Evolutionary conservation across 2,888 invertebrate genomes (phyloP).

Genomic region (Hyppa rectilinea): DNA sequence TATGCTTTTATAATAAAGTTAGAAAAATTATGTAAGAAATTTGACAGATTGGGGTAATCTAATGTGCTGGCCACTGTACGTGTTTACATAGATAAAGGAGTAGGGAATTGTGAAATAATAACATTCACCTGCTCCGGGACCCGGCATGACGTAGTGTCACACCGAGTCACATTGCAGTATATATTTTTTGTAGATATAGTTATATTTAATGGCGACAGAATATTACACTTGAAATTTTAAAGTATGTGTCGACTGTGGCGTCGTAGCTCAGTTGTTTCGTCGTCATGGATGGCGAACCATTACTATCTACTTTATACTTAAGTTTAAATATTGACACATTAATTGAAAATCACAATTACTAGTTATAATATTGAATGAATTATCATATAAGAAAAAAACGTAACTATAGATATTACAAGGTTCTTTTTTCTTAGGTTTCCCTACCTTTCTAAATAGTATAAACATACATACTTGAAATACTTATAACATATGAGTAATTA

Average conservation of each 20-base stretch:
- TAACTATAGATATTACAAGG: slow-evolving; percentile 73
- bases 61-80: too few species aligned
- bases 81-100: not conserved
- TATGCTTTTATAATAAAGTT: too few species aligned
- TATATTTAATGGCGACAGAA: slow-evolving; percentile 87
- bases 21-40: too few species aligned
- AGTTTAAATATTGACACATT: slow-evolving; percentile 84
- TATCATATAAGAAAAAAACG: slow-evolving; percentile 73
- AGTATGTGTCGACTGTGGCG: slow-evolving; percentile 79
- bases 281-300: slow-evolving; percentile 83
- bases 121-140: slow-evolving; percentile 52
- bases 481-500: slow-evolving; percentile 77
- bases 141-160: slow-evolving; percentile 51
- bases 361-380: slow-evolving; percentile 71
- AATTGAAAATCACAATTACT: slow-evolving; percentile 84
- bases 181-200: slow-evolving; percentile 76
- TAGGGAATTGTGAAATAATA: slow-evolving; percentile 23
- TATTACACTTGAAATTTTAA: slow-evolving; percentile 86
- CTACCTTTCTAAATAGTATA: slow-evolving; percentile 78
- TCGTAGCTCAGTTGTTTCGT: slow-evolving; percentile 82
- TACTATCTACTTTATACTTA: slow-evolving; percentile 83
- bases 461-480: slow-evolving; percentile 81
- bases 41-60: too few species aligned
- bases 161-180: slow-evolving; percentile 67
- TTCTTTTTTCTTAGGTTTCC: slow-evolving; percentile 68